A percentile compares a stretch with the other conserved stretches of the same genome.
Conservation (phyloP, 2,888 invertebrate species). For the Pachydiplax longipennis region DNA sequence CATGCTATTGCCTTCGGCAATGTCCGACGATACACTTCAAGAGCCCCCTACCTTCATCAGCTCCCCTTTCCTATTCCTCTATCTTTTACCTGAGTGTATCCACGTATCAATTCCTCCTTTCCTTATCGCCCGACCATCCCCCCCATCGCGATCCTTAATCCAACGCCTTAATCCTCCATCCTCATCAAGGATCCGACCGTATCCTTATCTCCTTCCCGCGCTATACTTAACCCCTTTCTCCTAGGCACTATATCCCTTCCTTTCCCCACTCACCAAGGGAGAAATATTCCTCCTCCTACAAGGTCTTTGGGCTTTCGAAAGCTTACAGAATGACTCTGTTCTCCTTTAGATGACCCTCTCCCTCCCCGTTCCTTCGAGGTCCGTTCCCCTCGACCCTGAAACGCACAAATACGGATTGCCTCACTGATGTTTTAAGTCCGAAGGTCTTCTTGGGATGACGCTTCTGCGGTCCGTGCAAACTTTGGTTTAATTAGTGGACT, state of each 20-base stretch:
- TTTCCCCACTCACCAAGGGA: no score
- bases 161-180: not conserved
- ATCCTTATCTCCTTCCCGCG: not conserved
- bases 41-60: not conserved
- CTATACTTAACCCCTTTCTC: not conserved
- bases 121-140: not conserved
- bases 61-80: not conserved
- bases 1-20: not conserved
- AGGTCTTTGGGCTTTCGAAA: not conserved
- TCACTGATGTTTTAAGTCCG: not conserved
- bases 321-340: not conserved
- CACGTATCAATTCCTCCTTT: no score
- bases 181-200: not conserved
- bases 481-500: conserved; percentile 24
- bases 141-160: not conserved
- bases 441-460: not conserved
- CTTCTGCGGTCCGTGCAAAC: not conserved
- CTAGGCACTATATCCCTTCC: not conserved
- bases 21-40: not conserved
- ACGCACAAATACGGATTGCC: not conserved
- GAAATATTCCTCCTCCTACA: not conserved
- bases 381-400: not conserved
- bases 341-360: not conserved
- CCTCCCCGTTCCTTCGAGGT: not conserved
- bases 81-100: not conserved